phyloP scores from a whole-genome alignment of 2,888 invertebrate genomes.

The Meganola albula region DNA sequence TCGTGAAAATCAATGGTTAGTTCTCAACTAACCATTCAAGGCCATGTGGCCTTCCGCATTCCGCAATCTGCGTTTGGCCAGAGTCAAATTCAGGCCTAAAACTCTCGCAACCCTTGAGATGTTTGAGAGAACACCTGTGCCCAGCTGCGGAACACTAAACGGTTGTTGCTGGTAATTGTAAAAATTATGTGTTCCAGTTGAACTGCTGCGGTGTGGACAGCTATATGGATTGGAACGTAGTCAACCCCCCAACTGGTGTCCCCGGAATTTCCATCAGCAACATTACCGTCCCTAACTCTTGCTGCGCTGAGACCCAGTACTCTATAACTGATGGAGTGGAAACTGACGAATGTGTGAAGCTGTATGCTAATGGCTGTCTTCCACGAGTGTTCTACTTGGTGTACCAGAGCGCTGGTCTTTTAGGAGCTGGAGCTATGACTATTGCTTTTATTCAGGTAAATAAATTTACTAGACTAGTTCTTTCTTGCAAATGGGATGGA shows the following conservation, averaged over 20 bases:
- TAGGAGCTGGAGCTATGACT: slow-evolving; percentile 87
- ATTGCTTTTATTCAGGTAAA: slow-evolving; percentile 87
- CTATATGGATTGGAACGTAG: slow-evolving; percentile 79
- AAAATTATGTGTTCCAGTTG: slow-evolving; percentile 74
- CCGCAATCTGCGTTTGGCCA: too few relatives aligned
- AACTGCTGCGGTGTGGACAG: slow-evolving; percentile 82
- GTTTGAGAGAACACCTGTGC: too few relatives aligned
- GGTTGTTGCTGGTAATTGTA: too few relatives aligned
- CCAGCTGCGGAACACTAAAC: too few relatives aligned
- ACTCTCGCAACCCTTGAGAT: too few relatives aligned
- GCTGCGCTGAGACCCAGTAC: slow-evolving; percentile 64
- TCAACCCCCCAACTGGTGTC: slow-evolving; percentile 33
- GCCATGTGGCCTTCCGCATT: too few relatives aligned
- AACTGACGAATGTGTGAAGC: slow-evolving; percentile 50
- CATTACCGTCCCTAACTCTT: slow-evolving; percentile 78
- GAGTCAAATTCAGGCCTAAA: too few relatives aligned
- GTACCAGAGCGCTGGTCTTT: slow-evolving; percentile 83
- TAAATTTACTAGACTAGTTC: too few relatives aligned
- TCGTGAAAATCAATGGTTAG: too few relatives aligned
- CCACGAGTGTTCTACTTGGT: slow-evolving; percentile 78
- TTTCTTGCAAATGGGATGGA: too few relatives aligned
- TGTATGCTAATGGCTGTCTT: slow-evolving; percentile 79
- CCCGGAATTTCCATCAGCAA: slow-evolving; percentile 51
- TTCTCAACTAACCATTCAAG: too few relatives aligned
- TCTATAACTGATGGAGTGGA: slow-evolving; percentile 27